Conservation (phyloP, 2,797 vertebrate genomes). For the Sebastes iracundus region DNA sequence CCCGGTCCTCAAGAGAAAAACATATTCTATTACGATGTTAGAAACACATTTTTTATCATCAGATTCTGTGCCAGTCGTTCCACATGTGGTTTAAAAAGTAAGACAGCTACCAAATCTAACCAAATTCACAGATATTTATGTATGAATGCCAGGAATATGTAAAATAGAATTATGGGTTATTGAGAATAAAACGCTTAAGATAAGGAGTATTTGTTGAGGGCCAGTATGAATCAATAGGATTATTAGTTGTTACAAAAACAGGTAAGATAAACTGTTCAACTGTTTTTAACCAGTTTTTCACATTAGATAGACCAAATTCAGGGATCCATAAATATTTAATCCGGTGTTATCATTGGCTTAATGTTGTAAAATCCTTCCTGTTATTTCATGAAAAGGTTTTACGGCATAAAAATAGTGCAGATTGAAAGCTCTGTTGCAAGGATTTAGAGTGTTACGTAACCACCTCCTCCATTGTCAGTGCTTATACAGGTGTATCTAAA, state of each 20-base stretch:
- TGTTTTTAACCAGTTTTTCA: not conserved
- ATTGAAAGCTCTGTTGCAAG: not conserved
- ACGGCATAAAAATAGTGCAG: not conserved
- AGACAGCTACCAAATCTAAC: not conserved
- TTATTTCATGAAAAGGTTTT: not conserved
- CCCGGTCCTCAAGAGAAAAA: too few relatives aligned
- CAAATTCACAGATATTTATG: not conserved
- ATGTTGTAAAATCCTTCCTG: not conserved
- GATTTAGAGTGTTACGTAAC: slow-evolving; percentile 24
- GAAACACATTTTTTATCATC: not conserved
- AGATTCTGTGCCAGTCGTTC: not conserved
- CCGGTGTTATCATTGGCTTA: not conserved
- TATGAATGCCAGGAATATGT: not conserved
- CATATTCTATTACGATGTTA: too few relatives aligned
- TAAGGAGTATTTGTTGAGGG: not conserved
- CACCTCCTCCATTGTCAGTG: not conserved
- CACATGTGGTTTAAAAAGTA: not conserved
- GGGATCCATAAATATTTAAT: not conserved
- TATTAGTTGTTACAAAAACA: not conserved
- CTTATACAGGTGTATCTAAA: not conserved
- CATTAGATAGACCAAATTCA: not conserved
- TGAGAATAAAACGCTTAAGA: not conserved
- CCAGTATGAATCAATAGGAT: not conserved
- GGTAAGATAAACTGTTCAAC: not conserved
- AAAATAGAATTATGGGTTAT: not conserved